Base-by-base conservation (phyloP, 2,797 vertebrate species). In the Anas bernieri region DNA sequence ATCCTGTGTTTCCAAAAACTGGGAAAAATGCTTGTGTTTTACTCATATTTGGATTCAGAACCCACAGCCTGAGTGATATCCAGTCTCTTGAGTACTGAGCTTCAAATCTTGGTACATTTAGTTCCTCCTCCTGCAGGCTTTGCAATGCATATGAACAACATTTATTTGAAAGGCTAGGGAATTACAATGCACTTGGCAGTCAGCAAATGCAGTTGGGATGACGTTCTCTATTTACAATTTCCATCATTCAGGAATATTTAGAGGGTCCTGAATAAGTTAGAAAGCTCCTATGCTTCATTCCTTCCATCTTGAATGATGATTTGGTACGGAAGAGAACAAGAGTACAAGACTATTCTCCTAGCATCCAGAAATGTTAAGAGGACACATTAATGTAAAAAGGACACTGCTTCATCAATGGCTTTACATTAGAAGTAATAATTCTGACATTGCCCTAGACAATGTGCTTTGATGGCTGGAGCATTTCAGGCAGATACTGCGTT, bases 161-260 rank as follows among this genome's bases (percentile, higher is more conserved):
- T 86, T 90, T 83, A 80, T 88, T 95, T 94, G 58, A 94, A 90
- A 86, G 83, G 31, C 85, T 62, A 15, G 90, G 94, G 88, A 88
- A 93, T 87, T 93, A 45, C 45, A 64, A 72, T 0, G 3, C 23
- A 26, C 90, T 95, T 92, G 73, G 78, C 69, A 90, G 90, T 63
- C 70, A 82, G 54, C 43, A 84, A 66, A 90, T 79, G 58, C 56
- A 74, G 72, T 56, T 77, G 75, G 41, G 59, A 31, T 56, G 63
- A 5, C 66, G 30, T 83, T 52, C 56, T 43, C 63, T 68, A 11
- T 80, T 20, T 50, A 58, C 64, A 1, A 0, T 83, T 92, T 78
- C 64, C 55, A 78, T 83, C 55, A 78, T 77, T 93, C 41, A 59
- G 69, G 66, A 90, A 75, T 80, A 84, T 62, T 88, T 83, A 86